Percentiles rank a stretch among this genome's conserved stretches.
Conservation (phyloP, 1,140 invertebrate genomes). For the Ceratoteleas bidentatus region DNA sequence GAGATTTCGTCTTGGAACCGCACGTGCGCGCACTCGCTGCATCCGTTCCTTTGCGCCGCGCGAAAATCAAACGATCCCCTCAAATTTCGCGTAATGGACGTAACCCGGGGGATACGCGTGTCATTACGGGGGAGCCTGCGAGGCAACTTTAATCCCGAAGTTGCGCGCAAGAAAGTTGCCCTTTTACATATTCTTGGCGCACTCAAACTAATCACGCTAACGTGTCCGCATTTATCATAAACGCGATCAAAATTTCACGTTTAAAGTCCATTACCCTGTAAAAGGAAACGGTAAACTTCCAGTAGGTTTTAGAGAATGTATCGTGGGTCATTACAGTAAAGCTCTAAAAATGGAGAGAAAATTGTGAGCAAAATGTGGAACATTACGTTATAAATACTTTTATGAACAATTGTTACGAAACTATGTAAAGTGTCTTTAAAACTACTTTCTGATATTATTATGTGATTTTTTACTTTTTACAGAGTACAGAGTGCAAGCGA, state of each 20-base stretch:
- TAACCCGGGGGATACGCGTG: constrained; percentile 38
- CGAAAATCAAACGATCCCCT: constrained; percentile 64
- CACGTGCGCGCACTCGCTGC: constrained; percentile 45
- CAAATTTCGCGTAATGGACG: constrained; percentile 68
- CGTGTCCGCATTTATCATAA: neutral
- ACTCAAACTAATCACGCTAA: constrained; percentile 9
- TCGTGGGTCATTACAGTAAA: too few species aligned
- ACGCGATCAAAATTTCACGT: neutral
- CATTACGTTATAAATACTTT: too few species aligned
- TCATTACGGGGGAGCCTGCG: constrained; percentile 60
- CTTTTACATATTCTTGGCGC: constrained; percentile 15
- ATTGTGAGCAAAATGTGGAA: too few species aligned
- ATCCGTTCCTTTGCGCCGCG: constrained; percentile 34
- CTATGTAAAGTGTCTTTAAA: too few species aligned
- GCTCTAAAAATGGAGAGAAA: too few species aligned
- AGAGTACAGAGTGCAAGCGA: too few species aligned
- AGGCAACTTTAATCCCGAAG: constrained; percentile 40
- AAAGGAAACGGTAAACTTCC: neutral
- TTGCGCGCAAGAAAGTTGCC: neutral
- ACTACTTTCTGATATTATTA: too few species aligned
- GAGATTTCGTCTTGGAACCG: constrained; percentile 48
- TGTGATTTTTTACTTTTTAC: too few species aligned
- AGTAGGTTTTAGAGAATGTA: too few species aligned
- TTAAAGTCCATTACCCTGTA: neutral
- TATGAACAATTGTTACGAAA: too few species aligned